phyloP scores from a whole-genome alignment of 35 echinoderm and acorn worm species.

The Ophioderma brevispina region DNA sequence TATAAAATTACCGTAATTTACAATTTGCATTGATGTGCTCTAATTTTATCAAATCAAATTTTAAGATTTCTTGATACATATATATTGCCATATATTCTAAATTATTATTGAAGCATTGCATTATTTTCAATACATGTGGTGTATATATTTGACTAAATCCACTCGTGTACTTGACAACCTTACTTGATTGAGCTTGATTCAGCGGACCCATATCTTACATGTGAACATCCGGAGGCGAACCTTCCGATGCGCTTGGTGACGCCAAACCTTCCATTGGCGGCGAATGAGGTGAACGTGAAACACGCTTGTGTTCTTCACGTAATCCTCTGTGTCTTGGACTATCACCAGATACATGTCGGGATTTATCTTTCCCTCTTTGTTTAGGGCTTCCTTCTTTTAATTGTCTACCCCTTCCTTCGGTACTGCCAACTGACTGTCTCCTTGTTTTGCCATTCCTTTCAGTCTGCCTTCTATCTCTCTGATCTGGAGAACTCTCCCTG shows the following conservation, averaged over 20 bases:
- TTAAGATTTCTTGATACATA: too few relatives aligned
- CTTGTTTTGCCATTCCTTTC: neutral
- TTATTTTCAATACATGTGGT: too few relatives aligned
- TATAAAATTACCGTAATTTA: too few relatives aligned
- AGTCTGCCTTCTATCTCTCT: neutral
- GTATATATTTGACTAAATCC: too few relatives aligned
- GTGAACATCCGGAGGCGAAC: neutral
- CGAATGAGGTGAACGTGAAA: too few relatives aligned
- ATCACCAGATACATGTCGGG: too few relatives aligned
- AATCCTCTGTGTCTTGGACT: too few relatives aligned
- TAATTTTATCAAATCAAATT: too few relatives aligned
- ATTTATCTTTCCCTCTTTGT: neutral
- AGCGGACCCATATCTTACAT: slow-evolving; percentile 7
- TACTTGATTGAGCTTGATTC: slow-evolving; percentile 6
- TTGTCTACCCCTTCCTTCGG: neutral
- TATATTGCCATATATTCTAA: too few relatives aligned
- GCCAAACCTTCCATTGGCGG: too few relatives aligned
- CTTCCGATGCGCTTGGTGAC: neutral
- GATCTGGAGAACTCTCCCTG: neutral
- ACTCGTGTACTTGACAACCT: neutral
- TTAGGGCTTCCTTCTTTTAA: neutral
- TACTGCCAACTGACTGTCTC: neutral
- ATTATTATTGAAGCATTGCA: too few relatives aligned
- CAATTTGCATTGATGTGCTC: too few relatives aligned
- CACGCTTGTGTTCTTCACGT: neutral